phyloP scores from a whole-genome alignment of 2,888 invertebrate genomes.

The Diaprepes abbreviatus region DNA sequence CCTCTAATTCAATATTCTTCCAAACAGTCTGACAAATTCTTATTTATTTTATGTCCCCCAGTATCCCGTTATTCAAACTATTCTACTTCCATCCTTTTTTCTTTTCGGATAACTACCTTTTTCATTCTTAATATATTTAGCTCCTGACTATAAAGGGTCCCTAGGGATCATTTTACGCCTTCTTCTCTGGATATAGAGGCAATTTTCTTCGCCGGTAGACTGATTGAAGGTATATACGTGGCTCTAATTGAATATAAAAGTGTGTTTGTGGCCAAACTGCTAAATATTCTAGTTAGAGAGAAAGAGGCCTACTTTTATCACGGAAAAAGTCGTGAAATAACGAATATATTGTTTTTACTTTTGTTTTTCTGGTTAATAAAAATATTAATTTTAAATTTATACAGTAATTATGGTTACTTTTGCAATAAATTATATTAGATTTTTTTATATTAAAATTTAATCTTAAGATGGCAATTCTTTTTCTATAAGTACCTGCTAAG shows the following conservation, averaged over 20 bases:
- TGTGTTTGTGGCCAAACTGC: background rate
- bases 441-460: no score
- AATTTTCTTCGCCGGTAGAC: constrained; percentile 2
- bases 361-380: no score
- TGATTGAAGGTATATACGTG: constrained; percentile 12
- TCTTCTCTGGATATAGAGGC: background rate
- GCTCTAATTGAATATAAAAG: background rate
- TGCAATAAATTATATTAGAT: no score
- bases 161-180: constrained; percentile 9
- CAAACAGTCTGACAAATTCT: background rate
- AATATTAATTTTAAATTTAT: no score
- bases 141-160: background rate
- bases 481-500: no score
- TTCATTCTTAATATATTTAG: constrained; percentile 15
- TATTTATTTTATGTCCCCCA: background rate
- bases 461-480: no score
- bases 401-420: no score
- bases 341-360: no score
- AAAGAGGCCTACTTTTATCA: no score
- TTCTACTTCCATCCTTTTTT: background rate
- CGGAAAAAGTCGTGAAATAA: no score
- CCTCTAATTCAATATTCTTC: background rate
- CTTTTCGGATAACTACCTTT: background rate
- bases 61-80: background rate
- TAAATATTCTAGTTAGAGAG: no score